A percentile compares a stretch with the other conserved stretches of the same genome.
phyloP scores from a whole-genome alignment of 2,888 invertebrate species.

The Ichneumoninae sp. region DNA sequence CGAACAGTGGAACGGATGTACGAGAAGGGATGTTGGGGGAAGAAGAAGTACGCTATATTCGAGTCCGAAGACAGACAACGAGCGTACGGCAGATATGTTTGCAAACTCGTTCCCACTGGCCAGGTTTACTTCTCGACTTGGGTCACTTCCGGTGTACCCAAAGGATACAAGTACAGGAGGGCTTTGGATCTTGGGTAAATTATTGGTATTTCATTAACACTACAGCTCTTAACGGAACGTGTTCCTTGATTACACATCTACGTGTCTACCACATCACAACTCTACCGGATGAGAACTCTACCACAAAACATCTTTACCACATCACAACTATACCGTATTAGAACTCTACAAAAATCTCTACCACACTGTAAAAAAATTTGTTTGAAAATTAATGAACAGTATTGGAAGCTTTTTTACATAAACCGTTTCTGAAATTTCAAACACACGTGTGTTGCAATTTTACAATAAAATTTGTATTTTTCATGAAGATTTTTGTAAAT shows the following conservation, averaged over 20 bases:
- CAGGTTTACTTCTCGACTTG: constrained; percentile 1
- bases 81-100: constrained; percentile 47
- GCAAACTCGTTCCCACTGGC: constrained; percentile 64
- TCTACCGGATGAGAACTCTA: no score
- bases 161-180: constrained; percentile 67
- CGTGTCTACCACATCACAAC: no score
- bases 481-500: no score
- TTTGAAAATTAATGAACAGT: no score
- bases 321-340: no score
- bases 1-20: constrained; percentile 51
- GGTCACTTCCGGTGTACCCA: constrained; percentile 67
- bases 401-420: no score
- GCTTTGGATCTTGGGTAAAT: constrained; percentile 71
- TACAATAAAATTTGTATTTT: no score
- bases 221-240: neutral
- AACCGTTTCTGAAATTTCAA: no score
- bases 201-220: neutral
- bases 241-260: neutral
- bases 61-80: constrained; percentile 58
- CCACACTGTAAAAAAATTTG: no score
- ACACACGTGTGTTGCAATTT: no score
- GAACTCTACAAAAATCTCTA: no score
- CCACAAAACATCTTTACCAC: no score
- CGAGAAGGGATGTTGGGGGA: constrained; percentile 56
- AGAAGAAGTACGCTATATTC: constrained; percentile 38